phyloP scores from a whole-genome alignment of 23 tunicate genomes.

The Diplosoma virens region DNA sequence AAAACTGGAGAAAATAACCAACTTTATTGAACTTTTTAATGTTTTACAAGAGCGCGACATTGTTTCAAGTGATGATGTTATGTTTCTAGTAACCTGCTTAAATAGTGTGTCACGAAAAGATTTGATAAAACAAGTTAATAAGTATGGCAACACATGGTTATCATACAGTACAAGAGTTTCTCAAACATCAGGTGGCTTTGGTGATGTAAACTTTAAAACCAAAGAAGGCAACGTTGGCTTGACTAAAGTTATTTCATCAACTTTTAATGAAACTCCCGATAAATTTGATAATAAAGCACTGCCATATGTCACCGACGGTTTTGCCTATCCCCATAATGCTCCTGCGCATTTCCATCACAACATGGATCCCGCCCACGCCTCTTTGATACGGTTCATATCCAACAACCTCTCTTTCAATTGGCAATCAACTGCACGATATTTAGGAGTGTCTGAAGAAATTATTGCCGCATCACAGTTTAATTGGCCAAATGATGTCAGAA shows the following conservation, averaged over 20 bases:
- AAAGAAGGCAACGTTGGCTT: neutral
- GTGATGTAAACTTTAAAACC: neutral
- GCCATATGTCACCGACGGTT: conserved; percentile 1
- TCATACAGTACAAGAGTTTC: too few species aligned
- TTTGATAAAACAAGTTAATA: conserved; percentile 4
- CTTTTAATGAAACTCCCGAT: neutral
- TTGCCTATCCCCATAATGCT: neutral
- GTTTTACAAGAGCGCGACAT: conserved; percentile 50
- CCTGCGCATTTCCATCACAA: neutral
- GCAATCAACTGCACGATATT: neutral
- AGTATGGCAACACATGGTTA: conserved; percentile 6
- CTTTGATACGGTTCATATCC: neutral
- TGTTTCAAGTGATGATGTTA: conserved; percentile 30
- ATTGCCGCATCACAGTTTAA: conserved; percentile 3
- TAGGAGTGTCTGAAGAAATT: conserved; percentile 9
- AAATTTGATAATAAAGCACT: neutral
- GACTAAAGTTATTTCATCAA: neutral
- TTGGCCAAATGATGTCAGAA: conserved; percentile 10
- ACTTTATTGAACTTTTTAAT: conserved; percentile 13
- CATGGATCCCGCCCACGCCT: neutral
- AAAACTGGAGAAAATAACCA: conserved; percentile 31
- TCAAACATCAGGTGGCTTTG: neutral
- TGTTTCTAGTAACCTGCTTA: conserved; percentile 21
- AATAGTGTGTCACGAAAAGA: conserved; percentile 33
- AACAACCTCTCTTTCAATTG: neutral